A percentile compares a stretch with the other conserved stretches of the same genome.
These are phyloP conservation scores for Agonopterix arenella DNA, from an alignment of 2,888 invertebrate species.

Conservation along the genomic window DNA sequence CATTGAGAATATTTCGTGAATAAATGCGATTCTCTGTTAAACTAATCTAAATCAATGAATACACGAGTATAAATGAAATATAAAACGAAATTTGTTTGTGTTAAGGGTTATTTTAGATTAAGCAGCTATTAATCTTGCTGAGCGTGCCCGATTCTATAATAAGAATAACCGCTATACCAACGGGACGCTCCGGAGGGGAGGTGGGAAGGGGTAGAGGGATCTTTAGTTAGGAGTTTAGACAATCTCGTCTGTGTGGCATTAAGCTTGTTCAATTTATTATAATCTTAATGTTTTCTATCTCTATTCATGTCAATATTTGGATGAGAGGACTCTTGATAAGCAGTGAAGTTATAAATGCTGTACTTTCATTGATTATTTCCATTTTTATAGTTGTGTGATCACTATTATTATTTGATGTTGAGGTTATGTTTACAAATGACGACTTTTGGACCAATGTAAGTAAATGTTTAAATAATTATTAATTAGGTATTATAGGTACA, in stretches of 20 bases:
- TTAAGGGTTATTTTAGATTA: slow-evolving; percentile 10
- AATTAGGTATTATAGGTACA: neutral
- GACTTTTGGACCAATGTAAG: slow-evolving; percentile 45
- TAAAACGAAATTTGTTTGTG: neutral
- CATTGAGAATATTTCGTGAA: no score
- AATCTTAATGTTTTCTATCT: slow-evolving; percentile 5
- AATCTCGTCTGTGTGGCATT: slow-evolving; percentile 1
- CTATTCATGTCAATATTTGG: neutral
- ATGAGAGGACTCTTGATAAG: neutral
- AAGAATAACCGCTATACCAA: slow-evolving; percentile 50
- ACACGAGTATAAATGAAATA: no score
- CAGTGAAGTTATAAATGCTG: neutral
- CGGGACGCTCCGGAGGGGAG: slow-evolving; percentile 37
- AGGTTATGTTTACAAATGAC: slow-evolving; percentile 64
- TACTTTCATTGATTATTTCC: slow-evolving; percentile 3
- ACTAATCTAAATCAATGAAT: no score
- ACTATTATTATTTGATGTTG: slow-evolving; percentile 12
- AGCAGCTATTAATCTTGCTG: neutral
- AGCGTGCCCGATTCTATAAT: slow-evolving; percentile 38
- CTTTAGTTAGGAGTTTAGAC: slow-evolving; percentile 8
- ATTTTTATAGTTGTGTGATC: neutral
- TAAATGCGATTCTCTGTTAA: no score
- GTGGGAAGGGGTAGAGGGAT: slow-evolving; percentile 14
- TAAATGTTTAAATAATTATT: slow-evolving; percentile 9
- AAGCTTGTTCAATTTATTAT: slow-evolving; percentile 1